Conservation (phyloP, 1,140 invertebrate species). For the Calycopis cecrops region DNA sequence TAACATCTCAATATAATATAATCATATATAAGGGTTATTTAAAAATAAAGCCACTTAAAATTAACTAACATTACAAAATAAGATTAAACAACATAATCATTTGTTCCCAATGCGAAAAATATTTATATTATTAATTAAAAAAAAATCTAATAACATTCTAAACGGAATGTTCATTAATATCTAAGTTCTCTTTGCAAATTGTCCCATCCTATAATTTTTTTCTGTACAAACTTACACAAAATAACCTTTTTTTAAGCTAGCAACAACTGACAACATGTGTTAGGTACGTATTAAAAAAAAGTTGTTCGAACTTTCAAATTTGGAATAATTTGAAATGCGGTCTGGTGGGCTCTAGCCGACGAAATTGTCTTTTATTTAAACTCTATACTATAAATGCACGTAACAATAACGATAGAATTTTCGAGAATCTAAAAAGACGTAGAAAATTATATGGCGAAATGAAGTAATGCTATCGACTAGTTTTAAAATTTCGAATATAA, state of each 20-base stretch:
- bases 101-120: slow-evolving; percentile 73
- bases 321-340: slow-evolving; percentile 54
- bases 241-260: slow-evolving; percentile 67
- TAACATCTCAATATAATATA: slow-evolving; percentile 73
- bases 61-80: slow-evolving; percentile 74
- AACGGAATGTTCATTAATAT: slow-evolving; percentile 71
- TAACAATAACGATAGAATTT: slow-evolving; percentile 46
- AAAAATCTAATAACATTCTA: slow-evolving; percentile 74
- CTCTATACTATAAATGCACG: slow-evolving; percentile 57
- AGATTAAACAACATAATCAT: slow-evolving; percentile 74
- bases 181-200: slow-evolving; percentile 74
- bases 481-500: slow-evolving; percentile 71
- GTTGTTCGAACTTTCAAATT: slow-evolving; percentile 54
- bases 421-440: slow-evolving; percentile 52
- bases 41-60: slow-evolving; percentile 72
- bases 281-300: slow-evolving; percentile 52
- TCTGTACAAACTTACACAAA: slow-evolving; percentile 73
- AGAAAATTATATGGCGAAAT: slow-evolving; percentile 56
- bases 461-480: slow-evolving; percentile 67
- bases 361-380: slow-evolving; percentile 37
- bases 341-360: slow-evolving; percentile 50
- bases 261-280: slow-evolving; percentile 58
- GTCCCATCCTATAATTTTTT: slow-evolving; percentile 70
- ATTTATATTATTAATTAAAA: slow-evolving; percentile 63
- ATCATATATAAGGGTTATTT: slow-evolving; percentile 63